phyloP scores from a whole-genome alignment of 1,140 invertebrate genomes.

The Carcinoscorpius rotundicauda region DNA sequence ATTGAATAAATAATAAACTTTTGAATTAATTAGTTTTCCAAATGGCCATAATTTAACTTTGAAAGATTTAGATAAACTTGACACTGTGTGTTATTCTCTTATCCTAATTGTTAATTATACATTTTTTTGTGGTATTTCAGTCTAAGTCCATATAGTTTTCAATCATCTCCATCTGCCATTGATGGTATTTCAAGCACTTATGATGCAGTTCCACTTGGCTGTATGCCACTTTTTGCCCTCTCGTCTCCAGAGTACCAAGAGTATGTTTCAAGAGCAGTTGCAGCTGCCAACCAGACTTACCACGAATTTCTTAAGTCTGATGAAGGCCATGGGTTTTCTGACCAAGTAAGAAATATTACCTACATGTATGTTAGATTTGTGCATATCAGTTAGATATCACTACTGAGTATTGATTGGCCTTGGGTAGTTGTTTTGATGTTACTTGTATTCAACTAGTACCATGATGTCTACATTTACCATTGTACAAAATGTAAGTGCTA shows the following conservation, averaged over 20 bases:
- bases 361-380: no score
- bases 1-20: no score
- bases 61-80: no score
- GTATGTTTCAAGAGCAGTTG: slow-evolving; percentile 63
- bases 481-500: no score
- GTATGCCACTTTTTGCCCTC: slow-evolving; percentile 78
- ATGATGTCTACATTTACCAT: no score
- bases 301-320: slow-evolving; percentile 81
- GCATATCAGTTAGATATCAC: no score
- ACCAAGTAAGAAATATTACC: slow-evolving; percentile 57
- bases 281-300: slow-evolving; percentile 70
- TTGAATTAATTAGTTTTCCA: no score
- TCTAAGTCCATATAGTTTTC: slow-evolving; percentile 86
- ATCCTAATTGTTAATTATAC: not conserved
- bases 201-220: slow-evolving; percentile 82
- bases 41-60: no score
- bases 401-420: no score
- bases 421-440: slow-evolving; percentile 24
- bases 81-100: no score
- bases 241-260: slow-evolving; percentile 80
- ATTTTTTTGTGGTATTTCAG: slow-evolving; percentile 39
- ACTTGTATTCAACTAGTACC: no score
- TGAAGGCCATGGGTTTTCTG: slow-evolving; percentile 83
- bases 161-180: slow-evolving; percentile 55
- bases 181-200: slow-evolving; percentile 48